A percentile compares a stretch with the other conserved stretches of the same genome.
Conservation (phyloP, 2,113 vertebrate species). For the Casuarius casuarius region DNA sequence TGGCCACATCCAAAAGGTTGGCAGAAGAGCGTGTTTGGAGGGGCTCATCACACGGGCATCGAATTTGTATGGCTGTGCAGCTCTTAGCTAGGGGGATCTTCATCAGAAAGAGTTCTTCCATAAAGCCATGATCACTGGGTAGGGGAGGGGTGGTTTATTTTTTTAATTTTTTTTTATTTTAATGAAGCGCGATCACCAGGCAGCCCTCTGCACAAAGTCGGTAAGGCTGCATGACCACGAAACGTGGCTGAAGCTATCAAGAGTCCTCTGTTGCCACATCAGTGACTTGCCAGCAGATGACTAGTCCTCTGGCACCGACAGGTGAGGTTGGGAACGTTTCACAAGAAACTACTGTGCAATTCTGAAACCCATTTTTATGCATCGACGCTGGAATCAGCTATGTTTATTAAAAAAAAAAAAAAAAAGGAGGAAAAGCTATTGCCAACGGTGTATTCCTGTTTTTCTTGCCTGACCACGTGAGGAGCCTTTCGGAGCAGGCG, state of each 20-base stretch:
- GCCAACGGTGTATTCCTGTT: fast-evolving
- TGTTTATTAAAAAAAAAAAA: not conserved
- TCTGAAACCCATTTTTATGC: conserved; percentile 3
- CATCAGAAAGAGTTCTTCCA: not conserved
- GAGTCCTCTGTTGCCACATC: not conserved
- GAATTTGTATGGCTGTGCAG: not conserved
- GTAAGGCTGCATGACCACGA: not conserved
- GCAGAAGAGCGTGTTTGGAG: not conserved
- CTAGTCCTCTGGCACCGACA: not conserved
- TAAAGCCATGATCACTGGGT: not conserved
- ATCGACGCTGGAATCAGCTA: not conserved
- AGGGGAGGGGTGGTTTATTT: too few species aligned
- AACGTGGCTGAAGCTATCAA: not conserved
- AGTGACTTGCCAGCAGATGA: not conserved
- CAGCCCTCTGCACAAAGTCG: not conserved
- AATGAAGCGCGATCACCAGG: not conserved
- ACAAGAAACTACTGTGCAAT: not conserved
- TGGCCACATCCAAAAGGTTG: fast-evolving
- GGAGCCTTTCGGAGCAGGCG: fast-evolving
- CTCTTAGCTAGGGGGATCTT: not conserved
- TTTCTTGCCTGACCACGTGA: not conserved
- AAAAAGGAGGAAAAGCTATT: not conserved
- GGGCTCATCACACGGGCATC: fast-evolving
- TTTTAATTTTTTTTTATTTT: not conserved
- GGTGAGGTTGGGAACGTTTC: not conserved